A percentile compares a stretch with the other conserved stretches of the same genome.
Conservation (phyloP, 2,797 vertebrate species). For the Peromyscus aztecus region DNA sequence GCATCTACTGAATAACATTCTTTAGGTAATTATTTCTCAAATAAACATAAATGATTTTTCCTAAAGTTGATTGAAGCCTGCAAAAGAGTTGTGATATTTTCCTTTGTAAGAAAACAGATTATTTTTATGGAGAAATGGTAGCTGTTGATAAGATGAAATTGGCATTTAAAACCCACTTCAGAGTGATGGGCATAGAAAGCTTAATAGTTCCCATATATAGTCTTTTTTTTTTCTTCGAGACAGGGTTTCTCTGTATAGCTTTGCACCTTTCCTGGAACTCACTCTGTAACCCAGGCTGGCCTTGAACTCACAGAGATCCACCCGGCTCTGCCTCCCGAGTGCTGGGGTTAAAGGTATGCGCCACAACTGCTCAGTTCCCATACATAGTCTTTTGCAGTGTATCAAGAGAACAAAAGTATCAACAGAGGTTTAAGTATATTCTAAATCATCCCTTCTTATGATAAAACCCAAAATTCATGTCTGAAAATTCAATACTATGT, state of each 20-base stretch:
- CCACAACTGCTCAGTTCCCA: too few species aligned
- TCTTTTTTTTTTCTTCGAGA: too few species aligned
- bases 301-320: too few species aligned
- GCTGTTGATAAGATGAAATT: conserved; percentile 2
- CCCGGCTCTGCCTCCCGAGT: too few species aligned
- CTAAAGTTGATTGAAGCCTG: conserved; percentile 3
- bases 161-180: neutral
- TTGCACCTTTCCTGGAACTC: too few species aligned
- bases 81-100: neutral
- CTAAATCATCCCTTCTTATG: neutral
- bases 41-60: conserved; percentile 28
- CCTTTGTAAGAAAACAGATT: conserved; percentile 43
- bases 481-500: neutral
- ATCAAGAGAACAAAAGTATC: conserved; percentile 10
- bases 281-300: too few species aligned
- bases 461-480: neutral
- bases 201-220: neutral
- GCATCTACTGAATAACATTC: neutral
- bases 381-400: neutral
- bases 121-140: conserved; percentile 29
- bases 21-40: neutral
- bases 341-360: too few species aligned
- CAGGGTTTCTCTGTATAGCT: too few species aligned
- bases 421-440: neutral
- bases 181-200: neutral